Evolutionary conservation across 2,113 vertebrate genomes (phyloP).

Genomic region (Myotis lucifugus): DNA sequence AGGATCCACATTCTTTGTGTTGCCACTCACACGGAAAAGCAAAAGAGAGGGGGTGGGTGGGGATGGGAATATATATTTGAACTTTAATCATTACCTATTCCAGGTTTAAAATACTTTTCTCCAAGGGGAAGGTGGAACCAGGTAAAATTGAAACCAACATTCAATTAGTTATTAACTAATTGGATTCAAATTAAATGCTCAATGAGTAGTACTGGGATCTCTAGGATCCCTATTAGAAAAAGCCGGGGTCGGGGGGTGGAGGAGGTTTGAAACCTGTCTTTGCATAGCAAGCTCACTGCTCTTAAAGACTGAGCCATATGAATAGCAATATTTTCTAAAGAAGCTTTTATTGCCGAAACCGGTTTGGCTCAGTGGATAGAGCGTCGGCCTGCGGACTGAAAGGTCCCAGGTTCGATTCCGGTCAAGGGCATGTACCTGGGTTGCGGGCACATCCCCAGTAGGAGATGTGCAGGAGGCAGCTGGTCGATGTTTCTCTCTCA

Average conservation of each 20-base stretch:
- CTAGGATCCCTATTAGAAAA: background rate
- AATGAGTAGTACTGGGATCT: background rate
- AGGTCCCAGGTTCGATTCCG: no score
- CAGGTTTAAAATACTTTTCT: constrained; percentile 21
- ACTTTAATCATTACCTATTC: background rate
- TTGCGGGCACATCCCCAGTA: no score
- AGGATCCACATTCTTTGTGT: background rate
- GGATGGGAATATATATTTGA: background rate
- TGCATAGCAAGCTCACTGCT: background rate
- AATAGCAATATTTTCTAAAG: background rate
- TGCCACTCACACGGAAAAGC: background rate
- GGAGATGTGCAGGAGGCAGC: no score
- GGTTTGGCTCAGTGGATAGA: no score
- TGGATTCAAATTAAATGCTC: constrained; percentile 12
- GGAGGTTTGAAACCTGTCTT: background rate
- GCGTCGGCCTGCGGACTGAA: no score
- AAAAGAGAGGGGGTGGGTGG: background rate
- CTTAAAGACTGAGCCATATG: background rate
- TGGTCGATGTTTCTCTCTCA: no score
- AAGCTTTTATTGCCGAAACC: constrained; percentile 26
- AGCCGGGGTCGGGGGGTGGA: fast-evolving
- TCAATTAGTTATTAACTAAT: constrained; percentile 20
- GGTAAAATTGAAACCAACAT: background rate
- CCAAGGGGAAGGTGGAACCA: background rate
- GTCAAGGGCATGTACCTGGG: no score